These are phyloP conservation scores for Macrosoma leucophasiata DNA, from an alignment of 2,888 invertebrate species.

Conservation along the genomic window DNA sequence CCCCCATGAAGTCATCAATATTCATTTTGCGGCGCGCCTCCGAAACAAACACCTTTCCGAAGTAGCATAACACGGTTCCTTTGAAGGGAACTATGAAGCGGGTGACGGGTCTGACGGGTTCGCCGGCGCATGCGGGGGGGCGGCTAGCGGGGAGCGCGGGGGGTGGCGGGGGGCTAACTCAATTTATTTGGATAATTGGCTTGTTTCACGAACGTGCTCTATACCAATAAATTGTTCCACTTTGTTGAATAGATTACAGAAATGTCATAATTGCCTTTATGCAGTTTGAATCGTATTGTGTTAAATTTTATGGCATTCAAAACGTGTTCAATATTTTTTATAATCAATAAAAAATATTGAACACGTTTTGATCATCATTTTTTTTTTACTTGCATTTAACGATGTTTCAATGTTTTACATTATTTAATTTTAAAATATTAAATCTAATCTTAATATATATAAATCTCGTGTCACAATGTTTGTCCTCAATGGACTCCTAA, in stretches of 20 bases:
- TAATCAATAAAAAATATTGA: no score
- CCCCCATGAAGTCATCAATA: constrained; percentile 72
- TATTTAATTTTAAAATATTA: no score
- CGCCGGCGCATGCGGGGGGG: constrained; percentile 27
- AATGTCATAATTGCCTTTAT: constrained; percentile 27
- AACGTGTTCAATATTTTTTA: no score
- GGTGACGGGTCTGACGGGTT: constrained; percentile 23
- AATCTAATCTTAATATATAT: no score
- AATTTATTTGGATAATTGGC: constrained; percentile 70
- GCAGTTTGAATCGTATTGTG: constrained; percentile 4
- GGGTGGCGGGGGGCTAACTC: constrained; percentile 47
- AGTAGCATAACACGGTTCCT: constrained; percentile 55
- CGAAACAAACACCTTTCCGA: constrained; percentile 70
- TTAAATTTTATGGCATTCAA: no score
- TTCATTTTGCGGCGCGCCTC: constrained; percentile 70
- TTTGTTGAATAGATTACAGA: constrained; percentile 29
- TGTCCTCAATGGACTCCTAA: no score
- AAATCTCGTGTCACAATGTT: no score
- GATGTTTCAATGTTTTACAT: no score
- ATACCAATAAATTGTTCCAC: constrained; percentile 39
- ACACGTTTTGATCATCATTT: no score
- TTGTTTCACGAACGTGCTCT: constrained; percentile 53
- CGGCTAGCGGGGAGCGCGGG: no score
- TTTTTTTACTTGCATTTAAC: no score
- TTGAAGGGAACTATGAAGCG: constrained; percentile 58